phyloP scores from a whole-genome alignment of 1,140 invertebrate species.

The Cyclina sinensis region DNA sequence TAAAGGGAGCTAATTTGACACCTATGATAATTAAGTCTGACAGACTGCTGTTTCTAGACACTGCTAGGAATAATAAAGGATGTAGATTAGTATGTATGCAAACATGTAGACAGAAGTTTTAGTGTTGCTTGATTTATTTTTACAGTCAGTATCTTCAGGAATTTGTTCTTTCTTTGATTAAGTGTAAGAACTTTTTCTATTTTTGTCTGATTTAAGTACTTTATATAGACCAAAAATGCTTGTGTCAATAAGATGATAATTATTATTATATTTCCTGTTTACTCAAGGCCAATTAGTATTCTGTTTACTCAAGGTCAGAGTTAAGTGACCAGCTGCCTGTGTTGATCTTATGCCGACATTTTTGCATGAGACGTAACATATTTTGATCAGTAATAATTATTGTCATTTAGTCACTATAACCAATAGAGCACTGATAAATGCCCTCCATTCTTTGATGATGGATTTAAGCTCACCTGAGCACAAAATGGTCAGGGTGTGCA shows the following conservation, averaged over 20 bases:
- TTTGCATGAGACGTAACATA: background rate
- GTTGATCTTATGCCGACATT: background rate
- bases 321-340: conserved; percentile 12
- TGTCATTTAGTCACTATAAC: background rate
- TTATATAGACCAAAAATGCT: too few relatives aligned
- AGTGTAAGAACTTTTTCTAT: too few relatives aligned
- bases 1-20: conserved; percentile 27
- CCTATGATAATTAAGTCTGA: background rate
- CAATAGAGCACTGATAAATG: conserved; percentile 1
- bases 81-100: background rate
- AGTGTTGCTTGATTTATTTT: background rate
- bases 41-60: background rate
- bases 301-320: background rate
- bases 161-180: too few relatives aligned
- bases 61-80: background rate
- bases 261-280: too few relatives aligned
- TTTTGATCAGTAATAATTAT: background rate
- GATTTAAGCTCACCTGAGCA: too few relatives aligned
- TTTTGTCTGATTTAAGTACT: too few relatives aligned
- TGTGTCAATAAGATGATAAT: background rate
- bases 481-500: too few relatives aligned
- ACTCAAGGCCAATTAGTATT: too few relatives aligned
- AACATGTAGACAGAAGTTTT: background rate
- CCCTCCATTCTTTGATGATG: background rate
- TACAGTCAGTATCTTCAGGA: too few relatives aligned